These are phyloP conservation scores for Amblyteles armatorius DNA, from an alignment of 2,888 invertebrate genomes.

Conservation along the genomic window DNA sequence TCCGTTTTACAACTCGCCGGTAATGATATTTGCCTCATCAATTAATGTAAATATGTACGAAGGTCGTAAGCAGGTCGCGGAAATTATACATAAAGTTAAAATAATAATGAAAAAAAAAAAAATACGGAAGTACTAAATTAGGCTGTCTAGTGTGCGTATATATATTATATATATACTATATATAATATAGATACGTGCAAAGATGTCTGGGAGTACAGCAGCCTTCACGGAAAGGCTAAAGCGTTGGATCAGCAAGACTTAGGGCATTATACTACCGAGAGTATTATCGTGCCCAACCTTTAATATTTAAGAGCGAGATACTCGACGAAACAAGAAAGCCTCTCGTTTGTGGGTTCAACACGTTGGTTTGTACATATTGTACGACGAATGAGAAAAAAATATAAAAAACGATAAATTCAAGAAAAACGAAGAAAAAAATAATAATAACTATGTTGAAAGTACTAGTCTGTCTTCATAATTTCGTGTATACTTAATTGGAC, in stretches of 20 bases:
- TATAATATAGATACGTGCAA: conserved; percentile 77
- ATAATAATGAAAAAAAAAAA: conserved; percentile 33
- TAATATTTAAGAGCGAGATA: conserved; percentile 84
- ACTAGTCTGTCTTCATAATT: conserved; percentile 83
- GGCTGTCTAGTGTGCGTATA: conserved; percentile 70
- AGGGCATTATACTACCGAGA: conserved; percentile 84
- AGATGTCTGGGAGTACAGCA: conserved; percentile 82
- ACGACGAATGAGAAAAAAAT: conserved; percentile 70
- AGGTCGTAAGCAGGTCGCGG: conserved; percentile 58
- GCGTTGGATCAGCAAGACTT: conserved; percentile 84
- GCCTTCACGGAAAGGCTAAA: conserved; percentile 81
- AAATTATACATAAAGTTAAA: conserved; percentile 51
- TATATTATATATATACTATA: conserved; percentile 70
- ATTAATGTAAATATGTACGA: conserved; percentile 55
- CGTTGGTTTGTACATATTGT: conserved; percentile 81
- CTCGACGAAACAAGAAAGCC: conserved; percentile 76
- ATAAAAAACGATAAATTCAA: conserved; percentile 10
- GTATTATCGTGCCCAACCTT: conserved; percentile 85
- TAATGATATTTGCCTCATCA: conserved; percentile 45
- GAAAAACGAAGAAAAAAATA: conserved; percentile 31
- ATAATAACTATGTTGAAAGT: conserved; percentile 84
- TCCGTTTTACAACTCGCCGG: conserved; percentile 16
- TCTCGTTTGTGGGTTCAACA: conserved; percentile 84
- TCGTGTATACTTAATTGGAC: conserved; percentile 75
- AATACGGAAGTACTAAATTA: conserved; percentile 60